These are phyloP conservation scores for Cataglyphis altisquamis DNA, from an alignment of 2,888 invertebrate genomes.

Conservation along the genomic window DNA sequence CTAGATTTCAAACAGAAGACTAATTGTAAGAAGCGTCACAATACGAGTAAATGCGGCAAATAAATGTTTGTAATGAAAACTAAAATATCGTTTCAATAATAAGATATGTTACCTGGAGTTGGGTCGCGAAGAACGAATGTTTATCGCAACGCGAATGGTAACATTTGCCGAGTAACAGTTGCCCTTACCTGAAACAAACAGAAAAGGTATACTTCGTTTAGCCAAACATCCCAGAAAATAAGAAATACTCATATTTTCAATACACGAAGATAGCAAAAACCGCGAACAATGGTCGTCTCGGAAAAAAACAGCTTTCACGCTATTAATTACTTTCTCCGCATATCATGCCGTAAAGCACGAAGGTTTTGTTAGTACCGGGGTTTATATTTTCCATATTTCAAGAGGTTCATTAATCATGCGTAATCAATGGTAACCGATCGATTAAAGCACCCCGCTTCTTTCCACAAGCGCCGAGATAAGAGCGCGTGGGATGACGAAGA, in stretches of 20 bases:
- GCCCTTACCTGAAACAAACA: conserved; percentile 62
- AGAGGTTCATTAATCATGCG: conserved; percentile 77
- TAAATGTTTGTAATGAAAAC: conserved; percentile 51
- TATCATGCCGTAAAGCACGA: conserved; percentile 48
- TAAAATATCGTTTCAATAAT: conserved; percentile 46
- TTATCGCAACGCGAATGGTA: conserved; percentile 50
- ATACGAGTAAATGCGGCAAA: conserved; percentile 29
- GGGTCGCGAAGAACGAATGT: conserved; percentile 40
- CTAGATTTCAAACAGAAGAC: not conserved
- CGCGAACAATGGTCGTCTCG: conserved; percentile 49
- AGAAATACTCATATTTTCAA: conserved; percentile 51
- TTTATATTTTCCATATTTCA: conserved; percentile 55
- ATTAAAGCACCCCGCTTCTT: conserved; percentile 68
- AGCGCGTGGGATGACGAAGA: conserved; percentile 65
- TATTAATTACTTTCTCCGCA: conserved; percentile 49
- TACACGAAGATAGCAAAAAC: conserved; percentile 47
- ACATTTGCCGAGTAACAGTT: conserved; percentile 45
- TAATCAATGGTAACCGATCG: conserved; percentile 79
- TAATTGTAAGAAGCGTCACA: not conserved
- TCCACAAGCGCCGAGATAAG: conserved; percentile 68
- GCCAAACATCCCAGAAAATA: conserved; percentile 55
- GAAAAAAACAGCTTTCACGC: conserved; percentile 48
- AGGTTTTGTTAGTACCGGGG: conserved; percentile 46
- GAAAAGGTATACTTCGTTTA: conserved; percentile 41
- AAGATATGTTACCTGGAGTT: conserved; percentile 43